A percentile compares a stretch with the other conserved stretches of the same genome.
phyloP scores from a whole-genome alignment of 1,140 invertebrate genomes.

The Bombus haemorrhoidalis region DNA sequence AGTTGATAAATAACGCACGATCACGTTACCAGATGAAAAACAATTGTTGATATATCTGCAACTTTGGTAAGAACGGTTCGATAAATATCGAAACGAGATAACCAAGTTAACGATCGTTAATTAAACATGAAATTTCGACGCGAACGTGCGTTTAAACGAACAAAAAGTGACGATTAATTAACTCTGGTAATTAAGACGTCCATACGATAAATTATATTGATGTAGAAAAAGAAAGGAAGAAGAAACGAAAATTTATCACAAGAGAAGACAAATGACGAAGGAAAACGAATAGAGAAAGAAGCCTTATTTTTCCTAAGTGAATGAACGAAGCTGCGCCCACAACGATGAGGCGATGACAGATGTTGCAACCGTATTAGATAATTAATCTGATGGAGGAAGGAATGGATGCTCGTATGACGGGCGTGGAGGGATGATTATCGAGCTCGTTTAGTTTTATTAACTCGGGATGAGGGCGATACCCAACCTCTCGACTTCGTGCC shows the following conservation, averaged over 20 bases:
- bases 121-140: not conserved
- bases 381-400: constrained; percentile 70
- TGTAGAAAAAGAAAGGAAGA: not conserved
- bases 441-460: constrained; percentile 49
- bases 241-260: not conserved
- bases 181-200: not conserved
- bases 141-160: too few relatives aligned
- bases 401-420: constrained; percentile 19
- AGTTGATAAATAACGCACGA: not conserved
- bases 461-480: not conserved
- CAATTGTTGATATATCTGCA: not conserved
- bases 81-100: not conserved
- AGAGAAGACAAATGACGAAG: not conserved
- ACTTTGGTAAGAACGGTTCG: not conserved
- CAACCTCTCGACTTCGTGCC: constrained; percentile 32
- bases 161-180: too few relatives aligned
- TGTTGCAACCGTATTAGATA: constrained; percentile 76
- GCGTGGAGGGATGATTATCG: constrained; percentile 55
- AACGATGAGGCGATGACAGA: constrained; percentile 73
- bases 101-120: not conserved
- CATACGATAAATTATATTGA: not conserved
- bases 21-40: constrained; percentile 11
- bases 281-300: not conserved
- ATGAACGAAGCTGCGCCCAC: constrained; percentile 38
- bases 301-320: not conserved